These are phyloP conservation scores for Rotaria sp. DNA, from an alignment of 2,888 invertebrate species.

Conservation along the genomic window DNA sequence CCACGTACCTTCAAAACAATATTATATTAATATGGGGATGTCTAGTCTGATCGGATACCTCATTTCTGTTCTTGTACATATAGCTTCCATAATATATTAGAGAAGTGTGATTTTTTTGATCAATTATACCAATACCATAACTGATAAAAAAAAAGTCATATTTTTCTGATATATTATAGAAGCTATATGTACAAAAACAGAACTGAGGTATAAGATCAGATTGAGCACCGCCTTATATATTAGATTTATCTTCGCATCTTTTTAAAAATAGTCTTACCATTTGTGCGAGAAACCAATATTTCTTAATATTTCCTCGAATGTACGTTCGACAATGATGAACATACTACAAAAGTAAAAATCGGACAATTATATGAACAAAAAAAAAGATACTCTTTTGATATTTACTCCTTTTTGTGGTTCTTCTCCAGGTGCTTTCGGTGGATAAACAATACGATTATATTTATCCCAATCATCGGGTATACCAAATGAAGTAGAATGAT, in stretches of 20 bases:
- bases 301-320: constrained; percentile 19
- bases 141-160: no score
- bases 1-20: constrained; percentile 67
- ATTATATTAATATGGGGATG: no score
- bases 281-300: constrained; percentile 23
- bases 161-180: no score
- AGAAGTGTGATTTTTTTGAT: no score
- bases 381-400: neutral
- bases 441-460: constrained; percentile 41
- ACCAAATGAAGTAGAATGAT: neutral
- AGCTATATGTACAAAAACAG: no score
- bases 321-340: constrained; percentile 16
- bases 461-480: constrained; percentile 33
- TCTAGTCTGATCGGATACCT: no score
- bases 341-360: neutral
- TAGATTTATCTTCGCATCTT: neutral
- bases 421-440: constrained; percentile 31
- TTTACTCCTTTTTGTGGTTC: constrained; percentile 30
- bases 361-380: neutral
- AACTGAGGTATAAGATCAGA: no score
- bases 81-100: no score
- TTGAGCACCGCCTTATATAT: no score
- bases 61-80: no score
- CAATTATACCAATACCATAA: no score
- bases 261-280: constrained; percentile 15